Evolutionary conservation across 2,888 invertebrate species (phyloP).

Genomic region (Pecten maximus): DNA sequence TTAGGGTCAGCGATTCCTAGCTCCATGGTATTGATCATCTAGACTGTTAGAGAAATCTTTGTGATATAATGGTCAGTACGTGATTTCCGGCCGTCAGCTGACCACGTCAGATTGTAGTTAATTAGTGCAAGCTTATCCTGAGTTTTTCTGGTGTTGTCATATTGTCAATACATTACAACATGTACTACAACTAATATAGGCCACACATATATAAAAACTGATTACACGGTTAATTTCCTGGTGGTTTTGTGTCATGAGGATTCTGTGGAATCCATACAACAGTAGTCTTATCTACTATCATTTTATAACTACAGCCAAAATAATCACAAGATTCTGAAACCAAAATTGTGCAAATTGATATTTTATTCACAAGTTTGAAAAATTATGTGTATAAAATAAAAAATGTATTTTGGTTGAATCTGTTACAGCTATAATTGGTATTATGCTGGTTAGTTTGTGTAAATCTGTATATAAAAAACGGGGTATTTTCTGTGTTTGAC

Average conservation of each 20-base stretch:
- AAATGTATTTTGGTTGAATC: too few relatives aligned
- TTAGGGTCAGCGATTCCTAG: background rate
- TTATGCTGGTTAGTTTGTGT: too few relatives aligned
- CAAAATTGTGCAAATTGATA: too few relatives aligned
- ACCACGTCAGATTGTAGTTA: background rate
- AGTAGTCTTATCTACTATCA: background rate
- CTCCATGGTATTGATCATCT: background rate
- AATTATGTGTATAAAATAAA: too few relatives aligned
- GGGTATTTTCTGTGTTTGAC: too few relatives aligned
- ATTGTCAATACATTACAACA: background rate
- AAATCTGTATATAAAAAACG: too few relatives aligned
- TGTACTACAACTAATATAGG: background rate
- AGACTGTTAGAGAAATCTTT: background rate
- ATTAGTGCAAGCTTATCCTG: background rate
- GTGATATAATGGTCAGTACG: background rate
- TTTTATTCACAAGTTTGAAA: too few relatives aligned
- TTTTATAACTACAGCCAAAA: background rate
- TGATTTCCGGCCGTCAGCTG: background rate
- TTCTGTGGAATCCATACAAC: too few relatives aligned
- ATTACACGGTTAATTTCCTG: background rate
- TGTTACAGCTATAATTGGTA: too few relatives aligned
- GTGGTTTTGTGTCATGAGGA: too few relatives aligned
- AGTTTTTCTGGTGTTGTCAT: slow-evolving; percentile 5
- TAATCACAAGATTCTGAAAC: too few relatives aligned
- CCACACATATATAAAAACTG: background rate